A percentile compares a stretch with the other conserved stretches of the same genome.
Conservation (phyloP, 2,888 invertebrate species). For the Trissonchulus latispiculum region DNA sequence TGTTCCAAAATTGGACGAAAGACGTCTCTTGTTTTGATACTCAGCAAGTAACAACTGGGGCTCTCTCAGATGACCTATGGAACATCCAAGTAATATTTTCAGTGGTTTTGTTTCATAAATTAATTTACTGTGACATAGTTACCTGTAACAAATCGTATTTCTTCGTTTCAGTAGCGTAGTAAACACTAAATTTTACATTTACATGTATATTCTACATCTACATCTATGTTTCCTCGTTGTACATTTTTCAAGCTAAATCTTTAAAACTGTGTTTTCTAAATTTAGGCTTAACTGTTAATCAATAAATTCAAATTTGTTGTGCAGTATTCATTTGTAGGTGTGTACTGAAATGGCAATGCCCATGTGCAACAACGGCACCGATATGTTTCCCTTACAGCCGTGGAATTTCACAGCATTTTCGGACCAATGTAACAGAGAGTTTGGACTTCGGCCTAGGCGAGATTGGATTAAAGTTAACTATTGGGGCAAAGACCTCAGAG, state of each 20-base stretch:
- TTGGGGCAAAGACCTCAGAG: constrained; percentile 63
- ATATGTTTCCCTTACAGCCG: constrained; percentile 66
- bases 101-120: no score
- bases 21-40: constrained; percentile 59
- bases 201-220: no score
- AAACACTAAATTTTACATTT: no score
- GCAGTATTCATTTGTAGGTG: constrained; percentile 52
- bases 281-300: no score
- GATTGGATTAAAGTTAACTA: constrained; percentile 63
- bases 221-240: no score
- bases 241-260: no score
- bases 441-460: constrained; percentile 57
- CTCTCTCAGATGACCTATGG: constrained; percentile 64
- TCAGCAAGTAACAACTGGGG: constrained; percentile 52
- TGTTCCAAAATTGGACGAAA: constrained; percentile 73
- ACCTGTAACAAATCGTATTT: no score
- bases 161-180: no score
- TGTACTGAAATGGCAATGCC: constrained; percentile 98
- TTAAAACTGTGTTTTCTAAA: no score
- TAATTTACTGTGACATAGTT: no score
- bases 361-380: constrained; percentile 47
- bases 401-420: constrained; percentile 64
- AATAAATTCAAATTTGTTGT: no score
- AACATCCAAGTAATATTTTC: constrained; percentile 71
- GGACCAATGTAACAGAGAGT: constrained; percentile 58